phyloP scores from a whole-genome alignment of 1,140 invertebrate genomes.

The Paracyclopina nana region DNA sequence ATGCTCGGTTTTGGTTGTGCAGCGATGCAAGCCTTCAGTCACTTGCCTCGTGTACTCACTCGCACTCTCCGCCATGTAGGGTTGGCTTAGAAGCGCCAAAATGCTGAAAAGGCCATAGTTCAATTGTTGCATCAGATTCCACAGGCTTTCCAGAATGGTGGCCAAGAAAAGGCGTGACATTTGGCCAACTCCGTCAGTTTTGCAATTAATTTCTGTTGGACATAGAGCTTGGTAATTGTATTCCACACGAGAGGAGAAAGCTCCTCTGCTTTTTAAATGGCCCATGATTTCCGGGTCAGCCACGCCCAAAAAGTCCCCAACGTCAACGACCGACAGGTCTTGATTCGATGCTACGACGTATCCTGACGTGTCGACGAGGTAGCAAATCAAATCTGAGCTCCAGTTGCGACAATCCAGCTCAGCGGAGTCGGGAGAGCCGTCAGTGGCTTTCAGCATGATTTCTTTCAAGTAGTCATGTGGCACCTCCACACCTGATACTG shows the following conservation, averaged over 20 bases:
- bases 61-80: too few species aligned
- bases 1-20: constrained; percentile 1
- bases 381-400: not conserved
- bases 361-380: not conserved
- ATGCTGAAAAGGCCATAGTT: too few species aligned
- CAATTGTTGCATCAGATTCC: too few species aligned
- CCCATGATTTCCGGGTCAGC: not conserved
- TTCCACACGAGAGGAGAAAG: not conserved
- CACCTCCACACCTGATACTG: not conserved
- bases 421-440: not conserved
- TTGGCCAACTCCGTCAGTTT: too few species aligned
- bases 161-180: too few species aligned
- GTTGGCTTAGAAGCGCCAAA: too few species aligned
- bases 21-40: constrained; percentile 8
- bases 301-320: not conserved
- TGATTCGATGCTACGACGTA: not conserved
- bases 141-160: too few species aligned
- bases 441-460: not conserved
- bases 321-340: not conserved
- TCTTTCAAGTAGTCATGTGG: not conserved
- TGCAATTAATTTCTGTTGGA: not conserved
- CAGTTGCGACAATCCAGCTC: not conserved
- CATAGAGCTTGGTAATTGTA: not conserved
- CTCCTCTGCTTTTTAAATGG: not conserved
- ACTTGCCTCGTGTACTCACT: not conserved